A percentile compares a stretch with the other conserved stretches of the same genome.
These are phyloP conservation scores for Petrocephalus schoutedeni DNA, from an alignment of 2,797 vertebrate species.

Conservation along the genomic window DNA sequence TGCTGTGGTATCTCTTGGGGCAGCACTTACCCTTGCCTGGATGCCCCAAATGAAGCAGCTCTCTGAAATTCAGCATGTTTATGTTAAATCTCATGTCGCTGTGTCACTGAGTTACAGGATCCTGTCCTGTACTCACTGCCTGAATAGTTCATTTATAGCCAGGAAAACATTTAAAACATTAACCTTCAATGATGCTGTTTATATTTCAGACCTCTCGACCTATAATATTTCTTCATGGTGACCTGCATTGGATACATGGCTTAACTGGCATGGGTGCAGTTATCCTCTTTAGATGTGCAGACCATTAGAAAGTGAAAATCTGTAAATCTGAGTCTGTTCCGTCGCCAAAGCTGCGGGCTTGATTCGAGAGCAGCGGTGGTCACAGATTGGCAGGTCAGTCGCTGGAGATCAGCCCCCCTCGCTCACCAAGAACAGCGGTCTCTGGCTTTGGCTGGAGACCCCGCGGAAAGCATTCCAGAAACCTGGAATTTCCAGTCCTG, in stretches of 20 bases:
- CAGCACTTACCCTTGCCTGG: constrained; percentile 36
- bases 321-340: neutral
- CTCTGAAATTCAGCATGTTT: constrained; percentile 8
- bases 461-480: neutral
- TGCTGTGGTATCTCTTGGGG: constrained; percentile 44
- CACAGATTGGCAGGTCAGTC: neutral
- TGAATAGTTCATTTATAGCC: constrained; percentile 23
- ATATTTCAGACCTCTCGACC: constrained; percentile 16
- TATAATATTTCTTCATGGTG: constrained; percentile 23
- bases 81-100: neutral
- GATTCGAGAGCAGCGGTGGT: neutral
- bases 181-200: constrained; percentile 35
- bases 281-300: neutral
- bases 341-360: neutral
- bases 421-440: neutral
- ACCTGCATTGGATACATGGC: neutral
- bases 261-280: neutral
- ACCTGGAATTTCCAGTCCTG: neutral
- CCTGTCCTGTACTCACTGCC: constrained; percentile 13
- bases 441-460: neutral
- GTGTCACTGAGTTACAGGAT: constrained; percentile 1
- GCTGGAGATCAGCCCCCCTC: neutral
- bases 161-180: constrained; percentile 34
- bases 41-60: neutral
- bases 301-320: neutral